Conservation (phyloP, 2,888 invertebrate genomes). For the Conomelus anceps region DNA sequence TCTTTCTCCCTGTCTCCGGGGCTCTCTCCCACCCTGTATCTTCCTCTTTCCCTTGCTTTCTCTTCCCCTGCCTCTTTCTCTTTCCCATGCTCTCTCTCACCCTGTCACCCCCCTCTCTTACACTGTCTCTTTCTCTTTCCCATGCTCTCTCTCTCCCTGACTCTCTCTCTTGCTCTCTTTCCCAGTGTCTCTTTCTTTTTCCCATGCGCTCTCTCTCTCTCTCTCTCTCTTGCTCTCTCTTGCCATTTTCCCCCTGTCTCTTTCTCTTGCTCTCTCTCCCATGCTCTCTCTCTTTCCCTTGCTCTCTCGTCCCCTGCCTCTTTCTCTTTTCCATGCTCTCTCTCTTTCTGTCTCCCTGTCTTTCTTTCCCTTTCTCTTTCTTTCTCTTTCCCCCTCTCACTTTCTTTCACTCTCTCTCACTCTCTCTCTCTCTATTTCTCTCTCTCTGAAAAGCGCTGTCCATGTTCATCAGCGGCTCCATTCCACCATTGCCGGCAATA, state of each 20-base stretch:
- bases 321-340: neutral
- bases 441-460: too few species aligned
- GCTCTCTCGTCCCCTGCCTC: neutral
- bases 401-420: neutral
- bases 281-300: slow-evolving; percentile 16
- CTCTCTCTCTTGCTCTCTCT: slow-evolving; percentile 9
- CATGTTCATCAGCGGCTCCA: too few species aligned
- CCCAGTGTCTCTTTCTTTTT: neutral
- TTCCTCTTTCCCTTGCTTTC: neutral
- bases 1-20: neutral
- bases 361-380: neutral
- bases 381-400: neutral
- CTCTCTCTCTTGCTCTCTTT: neutral
- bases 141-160: neutral
- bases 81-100: neutral
- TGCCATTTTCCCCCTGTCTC: neutral
- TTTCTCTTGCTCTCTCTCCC: neutral
- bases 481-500: too few species aligned
- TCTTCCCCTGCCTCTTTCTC: neutral
- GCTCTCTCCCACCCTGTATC: neutral
- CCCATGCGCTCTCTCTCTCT: too few species aligned
- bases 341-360: neutral
- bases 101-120: neutral
- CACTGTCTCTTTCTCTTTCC: too few species aligned
- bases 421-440: neutral